Evolutionary conservation across 2,113 vertebrate species (phyloP).

Genomic region (Catharus fuscescens): DNA sequence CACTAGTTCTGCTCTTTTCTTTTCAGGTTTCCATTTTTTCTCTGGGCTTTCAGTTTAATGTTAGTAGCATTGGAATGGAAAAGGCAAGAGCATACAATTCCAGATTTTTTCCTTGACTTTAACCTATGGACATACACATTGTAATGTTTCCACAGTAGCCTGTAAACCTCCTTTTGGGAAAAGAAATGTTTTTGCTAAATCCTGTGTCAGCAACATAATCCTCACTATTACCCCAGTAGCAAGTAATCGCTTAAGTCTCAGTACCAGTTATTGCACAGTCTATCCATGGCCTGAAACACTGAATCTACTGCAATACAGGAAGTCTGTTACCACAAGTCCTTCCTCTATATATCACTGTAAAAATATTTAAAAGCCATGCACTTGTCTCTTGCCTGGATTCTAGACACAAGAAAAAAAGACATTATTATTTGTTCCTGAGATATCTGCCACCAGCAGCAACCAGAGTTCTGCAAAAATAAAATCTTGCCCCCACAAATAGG

Average conservation of each 20-base stretch:
- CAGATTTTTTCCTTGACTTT: neutral
- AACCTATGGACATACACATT: neutral
- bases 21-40: neutral
- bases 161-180: neutral
- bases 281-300: neutral
- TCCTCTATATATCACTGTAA: neutral
- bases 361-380: neutral
- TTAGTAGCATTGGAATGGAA: neutral
- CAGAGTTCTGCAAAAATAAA: neutral
- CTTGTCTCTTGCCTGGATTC: neutral
- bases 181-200: neutral
- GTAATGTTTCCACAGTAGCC: neutral
- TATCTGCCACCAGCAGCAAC: neutral
- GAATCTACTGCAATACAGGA: constrained; percentile 10
- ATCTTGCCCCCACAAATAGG: neutral
- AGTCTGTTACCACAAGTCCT: constrained; percentile 9
- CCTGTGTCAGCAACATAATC: neutral
- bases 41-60: neutral
- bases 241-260: neutral
- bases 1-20: neutral
- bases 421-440: neutral
- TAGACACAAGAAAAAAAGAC: neutral
- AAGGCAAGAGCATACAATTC: neutral
- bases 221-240: neutral
- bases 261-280: neutral